Percentiles rank a stretch among this genome's conserved stretches.
phyloP scores from a whole-genome alignment of 2,113 vertebrate genomes.

The Rafetus swinhoei region DNA sequence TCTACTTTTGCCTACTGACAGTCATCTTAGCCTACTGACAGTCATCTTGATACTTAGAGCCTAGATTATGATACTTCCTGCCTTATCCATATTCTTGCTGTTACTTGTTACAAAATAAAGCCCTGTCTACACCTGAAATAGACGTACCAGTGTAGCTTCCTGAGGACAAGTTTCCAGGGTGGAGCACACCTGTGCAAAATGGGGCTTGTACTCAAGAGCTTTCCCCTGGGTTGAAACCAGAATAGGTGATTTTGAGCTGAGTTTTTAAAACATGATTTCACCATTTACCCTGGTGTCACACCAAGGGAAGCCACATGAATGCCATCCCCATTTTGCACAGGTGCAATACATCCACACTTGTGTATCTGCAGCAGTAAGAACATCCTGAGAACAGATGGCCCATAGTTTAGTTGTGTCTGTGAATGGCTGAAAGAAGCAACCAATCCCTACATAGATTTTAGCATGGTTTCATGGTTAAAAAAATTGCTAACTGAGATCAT shows the following conservation, averaged over 20 bases:
- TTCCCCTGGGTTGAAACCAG: not conserved
- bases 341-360: fast-evolving
- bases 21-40: not conserved
- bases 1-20: not conserved
- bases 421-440: not conserved
- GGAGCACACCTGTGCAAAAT: not conserved
- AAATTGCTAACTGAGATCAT: not conserved
- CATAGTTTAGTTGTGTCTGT: not conserved
- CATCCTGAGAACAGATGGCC: fast-evolving
- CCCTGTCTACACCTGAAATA: not conserved
- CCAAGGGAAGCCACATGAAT: fast-evolving
- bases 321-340: not conserved
- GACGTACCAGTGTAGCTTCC: not conserved
- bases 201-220: fast-evolving
- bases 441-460: not conserved
- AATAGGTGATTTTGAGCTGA: not conserved
- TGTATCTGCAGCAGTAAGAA: not conserved
- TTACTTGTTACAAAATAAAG: not conserved
- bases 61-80: not conserved
- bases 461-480: not conserved
- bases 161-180: not conserved
- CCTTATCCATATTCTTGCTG: not conserved
- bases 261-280: not conserved
- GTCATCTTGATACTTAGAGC: not conserved
- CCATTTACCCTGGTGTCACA: not conserved